phyloP scores from a whole-genome alignment of 2,888 invertebrate genomes.

The Catocala fraxini region DNA sequence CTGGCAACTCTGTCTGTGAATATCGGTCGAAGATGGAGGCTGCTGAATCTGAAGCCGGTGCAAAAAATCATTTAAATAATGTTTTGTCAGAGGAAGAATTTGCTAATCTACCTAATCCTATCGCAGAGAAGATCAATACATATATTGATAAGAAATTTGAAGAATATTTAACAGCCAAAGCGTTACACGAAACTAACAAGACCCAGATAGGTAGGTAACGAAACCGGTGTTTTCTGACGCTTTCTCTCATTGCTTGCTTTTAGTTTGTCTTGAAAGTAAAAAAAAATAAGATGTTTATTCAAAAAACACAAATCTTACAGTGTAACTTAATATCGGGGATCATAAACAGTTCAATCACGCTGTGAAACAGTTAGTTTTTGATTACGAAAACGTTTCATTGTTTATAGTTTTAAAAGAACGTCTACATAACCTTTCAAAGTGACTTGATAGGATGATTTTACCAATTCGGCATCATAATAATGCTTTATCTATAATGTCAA shows the following conservation, averaged over 20 bases:
- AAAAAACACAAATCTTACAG: too few species aligned
- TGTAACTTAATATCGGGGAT: too few species aligned
- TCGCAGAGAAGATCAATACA: constrained; percentile 88
- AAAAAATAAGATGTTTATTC: not conserved
- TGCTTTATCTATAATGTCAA: too few species aligned
- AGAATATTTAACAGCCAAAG: constrained; percentile 91
- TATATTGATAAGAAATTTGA: constrained; percentile 89
- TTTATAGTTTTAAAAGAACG: constrained; percentile 12
- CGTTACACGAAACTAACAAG: constrained; percentile 90
- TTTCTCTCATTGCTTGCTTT: constrained; percentile 40
- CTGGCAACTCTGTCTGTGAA: constrained; percentile 10
- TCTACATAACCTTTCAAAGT: constrained; percentile 19
- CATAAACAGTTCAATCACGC: too few species aligned
- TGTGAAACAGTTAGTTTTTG: not conserved
- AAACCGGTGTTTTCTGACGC: constrained; percentile 66
- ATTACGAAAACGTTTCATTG: constrained; percentile 15
- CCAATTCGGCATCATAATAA: too few species aligned
- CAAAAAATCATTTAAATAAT: constrained; percentile 79
- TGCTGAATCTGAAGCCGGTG: constrained; percentile 76
- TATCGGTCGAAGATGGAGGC: constrained; percentile 77
- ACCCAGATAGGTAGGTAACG: constrained; percentile 89
- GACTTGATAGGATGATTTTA: too few species aligned
- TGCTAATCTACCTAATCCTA: constrained; percentile 65
- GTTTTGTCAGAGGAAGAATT: constrained; percentile 79
- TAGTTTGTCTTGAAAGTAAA: constrained; percentile 6